A percentile compares a stretch with the other conserved stretches of the same genome.
phyloP scores from a whole-genome alignment of 2,113 vertebrate genomes.

The Polypterus senegalus region DNA sequence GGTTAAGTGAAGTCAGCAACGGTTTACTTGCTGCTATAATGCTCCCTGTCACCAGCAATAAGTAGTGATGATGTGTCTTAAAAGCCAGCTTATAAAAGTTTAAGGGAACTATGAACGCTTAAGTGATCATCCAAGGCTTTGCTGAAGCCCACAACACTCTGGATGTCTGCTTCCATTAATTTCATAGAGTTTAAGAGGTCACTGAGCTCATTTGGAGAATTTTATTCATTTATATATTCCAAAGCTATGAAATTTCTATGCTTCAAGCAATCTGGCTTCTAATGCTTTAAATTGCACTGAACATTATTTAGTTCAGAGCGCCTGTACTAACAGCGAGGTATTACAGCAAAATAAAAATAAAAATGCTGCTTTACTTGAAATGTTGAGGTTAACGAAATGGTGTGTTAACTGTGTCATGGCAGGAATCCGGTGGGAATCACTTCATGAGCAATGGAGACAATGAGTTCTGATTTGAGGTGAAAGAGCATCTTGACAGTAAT shows the following conservation, averaged over 20 bases:
- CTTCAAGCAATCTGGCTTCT: constrained; percentile 45
- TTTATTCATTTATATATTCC: constrained; percentile 84
- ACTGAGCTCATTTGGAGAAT: constrained; percentile 76
- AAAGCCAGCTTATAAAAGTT: constrained; percentile 90
- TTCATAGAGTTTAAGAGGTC: constrained; percentile 92
- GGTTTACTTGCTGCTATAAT: constrained; percentile 61
- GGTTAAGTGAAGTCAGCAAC: constrained; percentile 63
- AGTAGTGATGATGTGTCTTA: constrained; percentile 69
- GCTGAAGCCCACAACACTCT: constrained; percentile 54
- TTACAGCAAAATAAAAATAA: too few species aligned
- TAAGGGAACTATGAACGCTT: constrained; percentile 78
- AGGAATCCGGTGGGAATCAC: constrained; percentile 15
- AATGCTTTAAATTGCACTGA: constrained; percentile 48
- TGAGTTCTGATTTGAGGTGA: constrained; percentile 14
- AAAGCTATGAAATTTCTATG: constrained; percentile 45
- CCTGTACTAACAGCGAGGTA: background rate
- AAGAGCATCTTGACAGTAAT: background rate
- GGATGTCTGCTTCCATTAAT: constrained; percentile 96
- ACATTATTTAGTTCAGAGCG: constrained; percentile 35
- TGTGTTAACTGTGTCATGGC: constrained; percentile 22
- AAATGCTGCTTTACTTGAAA: too few species aligned
- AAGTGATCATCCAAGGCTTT: constrained; percentile 72
- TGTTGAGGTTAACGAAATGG: constrained; percentile 12
- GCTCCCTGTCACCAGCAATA: constrained; percentile 67
- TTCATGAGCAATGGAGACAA: constrained; percentile 27